Percentiles rank a stretch among this genome's conserved stretches.
Conservation (phyloP, 2,797 vertebrate genomes). For the Rhinogobio ventralis region DNA sequence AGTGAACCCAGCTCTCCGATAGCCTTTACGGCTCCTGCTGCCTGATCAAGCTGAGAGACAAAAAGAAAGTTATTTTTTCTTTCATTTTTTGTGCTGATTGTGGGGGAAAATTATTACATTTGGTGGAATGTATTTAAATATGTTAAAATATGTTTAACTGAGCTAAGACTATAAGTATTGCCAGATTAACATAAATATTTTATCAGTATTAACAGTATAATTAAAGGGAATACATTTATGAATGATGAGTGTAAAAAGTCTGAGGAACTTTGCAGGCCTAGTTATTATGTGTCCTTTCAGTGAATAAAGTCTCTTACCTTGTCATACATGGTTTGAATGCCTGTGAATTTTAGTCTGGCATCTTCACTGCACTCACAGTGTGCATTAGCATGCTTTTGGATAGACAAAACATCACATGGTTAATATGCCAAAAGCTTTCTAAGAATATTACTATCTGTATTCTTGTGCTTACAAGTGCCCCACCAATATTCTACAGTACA, state of each 20-base stretch:
- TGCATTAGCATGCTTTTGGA: conserved; percentile 60
- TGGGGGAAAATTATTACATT: not conserved
- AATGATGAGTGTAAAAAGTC: not conserved
- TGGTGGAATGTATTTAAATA: not conserved
- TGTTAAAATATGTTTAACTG: not conserved
- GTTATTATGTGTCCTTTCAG: not conserved
- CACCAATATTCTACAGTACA: not conserved
- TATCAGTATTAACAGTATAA: too few relatives aligned
- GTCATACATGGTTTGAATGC: conserved; percentile 67
- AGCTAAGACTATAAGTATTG: not conserved
- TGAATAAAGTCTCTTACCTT: conserved; percentile 67
- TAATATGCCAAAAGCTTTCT: not conserved
- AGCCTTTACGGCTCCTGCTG: conserved; percentile 72
- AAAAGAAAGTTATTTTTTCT: not conserved
- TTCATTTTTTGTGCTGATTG: not conserved
- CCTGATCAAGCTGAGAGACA: conserved; percentile 66
- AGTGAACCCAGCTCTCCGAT: conserved; percentile 78
- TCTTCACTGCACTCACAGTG: conserved; percentile 76
- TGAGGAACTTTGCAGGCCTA: not conserved
- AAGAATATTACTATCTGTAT: not conserved
- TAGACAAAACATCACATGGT: conserved; percentile 11
- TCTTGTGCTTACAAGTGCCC: not conserved
- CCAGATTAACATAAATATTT: not conserved
- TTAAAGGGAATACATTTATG: too few relatives aligned
- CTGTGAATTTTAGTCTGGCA: conserved; percentile 68